These are phyloP conservation scores for Danaus plexippus DNA, from an alignment of 1,140 invertebrate species.

Conservation along the genomic window DNA sequence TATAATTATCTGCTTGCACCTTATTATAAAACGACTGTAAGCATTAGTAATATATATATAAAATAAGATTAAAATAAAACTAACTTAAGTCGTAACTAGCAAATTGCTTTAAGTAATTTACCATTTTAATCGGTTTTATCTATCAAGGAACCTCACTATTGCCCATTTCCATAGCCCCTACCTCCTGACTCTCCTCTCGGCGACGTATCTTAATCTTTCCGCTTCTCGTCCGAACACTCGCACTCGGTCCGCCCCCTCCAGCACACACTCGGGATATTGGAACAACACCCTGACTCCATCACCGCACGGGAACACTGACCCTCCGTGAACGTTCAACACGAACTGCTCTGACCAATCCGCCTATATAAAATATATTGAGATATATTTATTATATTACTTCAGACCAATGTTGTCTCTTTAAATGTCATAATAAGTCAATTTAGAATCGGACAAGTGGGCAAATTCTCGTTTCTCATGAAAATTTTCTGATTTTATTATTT, in stretches of 20 bases:
- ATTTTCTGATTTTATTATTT: too few species aligned
- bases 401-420: background rate
- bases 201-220: constrained; percentile 75
- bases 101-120: too few species aligned
- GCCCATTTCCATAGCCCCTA: constrained; percentile 11
- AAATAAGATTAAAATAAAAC: too few species aligned
- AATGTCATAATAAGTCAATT: too few species aligned
- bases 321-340: constrained; percentile 84
- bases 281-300: constrained; percentile 81
- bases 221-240: constrained; percentile 79
- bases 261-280: constrained; percentile 85
- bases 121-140: too few species aligned
- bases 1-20: too few species aligned
- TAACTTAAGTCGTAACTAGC: too few species aligned
- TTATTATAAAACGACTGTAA: too few species aligned
- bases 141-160: too few species aligned
- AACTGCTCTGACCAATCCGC: constrained; percentile 87
- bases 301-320: constrained; percentile 85
- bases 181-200: constrained; percentile 74
- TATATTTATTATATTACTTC: background rate
- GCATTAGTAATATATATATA: too few species aligned
- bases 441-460: too few species aligned
- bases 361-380: constrained; percentile 52
- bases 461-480: too few species aligned
- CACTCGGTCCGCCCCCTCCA: constrained; percentile 80